Evolutionary conservation across 92 coral and sea anemone species (phyloP).

Genomic region (Epizoanthus ramosus): DNA sequence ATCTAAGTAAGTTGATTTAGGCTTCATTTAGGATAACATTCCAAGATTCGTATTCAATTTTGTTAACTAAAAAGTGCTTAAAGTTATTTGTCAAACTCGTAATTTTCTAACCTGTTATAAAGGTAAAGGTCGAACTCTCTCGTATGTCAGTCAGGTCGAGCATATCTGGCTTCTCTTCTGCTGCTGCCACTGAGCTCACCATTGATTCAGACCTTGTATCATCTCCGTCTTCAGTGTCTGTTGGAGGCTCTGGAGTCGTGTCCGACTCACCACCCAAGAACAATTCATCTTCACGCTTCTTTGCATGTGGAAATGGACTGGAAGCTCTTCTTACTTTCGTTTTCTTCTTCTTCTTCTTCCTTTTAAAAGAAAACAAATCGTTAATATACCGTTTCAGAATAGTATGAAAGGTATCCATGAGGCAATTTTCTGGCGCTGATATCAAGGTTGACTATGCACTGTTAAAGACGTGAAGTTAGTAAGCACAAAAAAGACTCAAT

Average conservation of each 20-base stretch:
- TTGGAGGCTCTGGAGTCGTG: conserved; percentile 75
- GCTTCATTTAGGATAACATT: no score
- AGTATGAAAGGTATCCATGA: no score
- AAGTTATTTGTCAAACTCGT: no score
- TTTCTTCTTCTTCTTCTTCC: conserved; percentile 15
- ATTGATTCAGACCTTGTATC: conserved; percentile 64
- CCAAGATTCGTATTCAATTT: no score
- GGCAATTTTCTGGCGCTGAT: no score
- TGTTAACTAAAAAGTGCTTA: no score
- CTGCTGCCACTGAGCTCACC: conserved; percentile 52
- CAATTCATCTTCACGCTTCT: conserved; percentile 38
- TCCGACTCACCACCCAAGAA: conserved; percentile 71
- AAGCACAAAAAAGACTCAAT: no score
- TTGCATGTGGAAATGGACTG: neutral
- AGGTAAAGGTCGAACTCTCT: neutral
- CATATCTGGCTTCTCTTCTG: neutral
- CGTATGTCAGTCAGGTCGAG: neutral
- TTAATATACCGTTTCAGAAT: neutral
- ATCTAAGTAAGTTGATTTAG: no score
- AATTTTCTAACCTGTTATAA: conserved; percentile 15
- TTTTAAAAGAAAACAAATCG: neutral
- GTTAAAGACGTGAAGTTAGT: neutral
- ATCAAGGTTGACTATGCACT: neutral
- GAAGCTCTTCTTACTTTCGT: neutral
- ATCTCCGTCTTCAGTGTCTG: conserved; percentile 71